These are phyloP conservation scores for Idris sp. DNA, from an alignment of 1,140 invertebrate species.

Conservation along the genomic window DNA sequence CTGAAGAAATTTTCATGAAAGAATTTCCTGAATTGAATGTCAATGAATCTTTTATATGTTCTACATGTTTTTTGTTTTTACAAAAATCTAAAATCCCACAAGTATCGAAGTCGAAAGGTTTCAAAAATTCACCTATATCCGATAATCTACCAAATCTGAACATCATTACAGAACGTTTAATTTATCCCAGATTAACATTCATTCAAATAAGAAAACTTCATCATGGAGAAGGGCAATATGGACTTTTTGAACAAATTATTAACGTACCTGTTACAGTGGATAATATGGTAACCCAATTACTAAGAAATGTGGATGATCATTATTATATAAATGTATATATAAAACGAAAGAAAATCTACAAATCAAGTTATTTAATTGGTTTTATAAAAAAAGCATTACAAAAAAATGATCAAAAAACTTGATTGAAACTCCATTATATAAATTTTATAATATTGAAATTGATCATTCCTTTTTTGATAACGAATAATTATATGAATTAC, in stretches of 20 bases:
- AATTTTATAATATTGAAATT: constrained; percentile 24
- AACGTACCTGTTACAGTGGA: constrained; percentile 71
- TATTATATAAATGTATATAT: constrained; percentile 66
- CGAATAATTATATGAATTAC: constrained; percentile 24
- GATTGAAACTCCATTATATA: constrained; percentile 40
- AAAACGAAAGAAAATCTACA: constrained; percentile 64
- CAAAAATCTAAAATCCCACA: too few relatives aligned
- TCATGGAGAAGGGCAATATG: constrained; percentile 63
- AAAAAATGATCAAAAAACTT: constrained; percentile 37
- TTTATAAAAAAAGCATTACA: constrained; percentile 47
- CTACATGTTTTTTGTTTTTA: too few relatives aligned
- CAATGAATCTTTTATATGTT: too few relatives aligned
- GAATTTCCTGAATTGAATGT: too few relatives aligned
- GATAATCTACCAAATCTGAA: constrained; percentile 47
- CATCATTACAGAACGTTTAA: constrained; percentile 57
- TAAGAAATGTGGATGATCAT: constrained; percentile 68
- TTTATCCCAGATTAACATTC: constrained; percentile 68
- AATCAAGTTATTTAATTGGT: constrained; percentile 47
- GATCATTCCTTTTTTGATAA: constrained; percentile 5
- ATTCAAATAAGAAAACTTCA: constrained; percentile 68
- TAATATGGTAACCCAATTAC: constrained; percentile 70
- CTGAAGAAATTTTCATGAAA: too few relatives aligned
- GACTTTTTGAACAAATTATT: constrained; percentile 71
- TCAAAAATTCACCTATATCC: too few relatives aligned
- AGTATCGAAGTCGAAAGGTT: too few relatives aligned